Evolutionary conservation across 1,140 invertebrate genomes (phyloP), one percentile per base, ranked within the genome.

Genomic region (Anastatus disparis): DNA sequence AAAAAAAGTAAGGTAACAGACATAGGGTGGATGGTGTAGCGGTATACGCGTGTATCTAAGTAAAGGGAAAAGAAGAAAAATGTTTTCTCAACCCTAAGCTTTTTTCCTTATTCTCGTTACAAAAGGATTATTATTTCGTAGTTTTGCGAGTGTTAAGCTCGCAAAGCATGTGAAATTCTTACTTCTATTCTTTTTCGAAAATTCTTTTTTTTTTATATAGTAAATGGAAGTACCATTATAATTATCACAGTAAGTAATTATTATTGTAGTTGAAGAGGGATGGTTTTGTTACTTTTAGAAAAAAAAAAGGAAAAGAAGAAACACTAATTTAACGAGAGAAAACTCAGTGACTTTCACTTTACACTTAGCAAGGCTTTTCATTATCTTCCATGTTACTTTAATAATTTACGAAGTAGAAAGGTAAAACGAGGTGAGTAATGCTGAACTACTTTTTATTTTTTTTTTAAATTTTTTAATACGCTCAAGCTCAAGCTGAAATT

Each of bases 201-300:
- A n/a, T n/a, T n/a, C 24, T 53, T 53, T 8, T 24, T 52, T 27
- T 56, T 29, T 20, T 4, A 13, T 44, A 17, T 44, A 15, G 2
- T 26, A 22, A n/a, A 58, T 56, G 27, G 53, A 13, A 38, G 35
- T 13, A 12, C 3, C 27, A 26, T 42, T 58, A 42, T 42, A 58
- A 58, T 58, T 58, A 58, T 58, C 22, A 13, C 20, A 3, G 35
- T 22, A 22, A n/a, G 31, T 58, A 58, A 58, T 58, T 58, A 42
- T 56, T 38, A 13, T 58, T 40, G 24, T 22, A 24, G 42, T 44
- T 15, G 35, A 12, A 6, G 55, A 15, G 9, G 12, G 17, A n/a
- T n/a, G n/a, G n/a, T n/a, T n/a, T n/a, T n/a, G n/a, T n/a, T n/a
- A n/a, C n/a, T n/a, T n/a, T n/a, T n/a, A n/a, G n/a, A n/a, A n/a